Percentiles rank a stretch among this genome's conserved stretches.
These are phyloP conservation scores for Pundamilia nyererei DNA, from an alignment of 2,113 vertebrate species.

Conservation along the genomic window DNA sequence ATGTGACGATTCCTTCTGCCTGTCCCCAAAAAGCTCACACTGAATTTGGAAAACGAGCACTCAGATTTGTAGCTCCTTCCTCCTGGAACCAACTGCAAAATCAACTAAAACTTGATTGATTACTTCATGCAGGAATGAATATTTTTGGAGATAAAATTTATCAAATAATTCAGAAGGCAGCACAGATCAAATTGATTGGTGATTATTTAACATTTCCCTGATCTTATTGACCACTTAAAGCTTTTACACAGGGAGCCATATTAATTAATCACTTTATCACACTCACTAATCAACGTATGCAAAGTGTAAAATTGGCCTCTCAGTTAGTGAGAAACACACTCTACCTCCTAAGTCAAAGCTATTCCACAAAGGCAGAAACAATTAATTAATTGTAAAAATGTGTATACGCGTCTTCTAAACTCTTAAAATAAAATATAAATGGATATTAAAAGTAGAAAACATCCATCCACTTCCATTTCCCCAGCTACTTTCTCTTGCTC, in stretches of 20 bases:
- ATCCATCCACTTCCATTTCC: neutral
- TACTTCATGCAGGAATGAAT: neutral
- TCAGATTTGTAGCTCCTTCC: neutral
- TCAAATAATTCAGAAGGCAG: neutral
- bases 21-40: neutral
- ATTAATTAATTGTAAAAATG: neutral
- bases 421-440: neutral
- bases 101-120: neutral
- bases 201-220: fast-evolving
- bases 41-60: neutral
- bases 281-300: neutral
- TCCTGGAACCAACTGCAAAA: neutral
- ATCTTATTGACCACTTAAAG: neutral
- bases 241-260: neutral
- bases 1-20: fast-evolving
- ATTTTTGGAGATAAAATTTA: neutral
- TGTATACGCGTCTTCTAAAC: fast-evolving
- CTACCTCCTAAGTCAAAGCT: neutral
- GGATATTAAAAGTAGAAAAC: neutral
- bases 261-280: neutral
- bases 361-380: neutral
- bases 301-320: neutral
- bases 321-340: neutral
- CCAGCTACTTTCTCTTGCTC: neutral
- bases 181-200: neutral